Conservation (phyloP, 1,140 invertebrate genomes). For the Patella vulgata region DNA sequence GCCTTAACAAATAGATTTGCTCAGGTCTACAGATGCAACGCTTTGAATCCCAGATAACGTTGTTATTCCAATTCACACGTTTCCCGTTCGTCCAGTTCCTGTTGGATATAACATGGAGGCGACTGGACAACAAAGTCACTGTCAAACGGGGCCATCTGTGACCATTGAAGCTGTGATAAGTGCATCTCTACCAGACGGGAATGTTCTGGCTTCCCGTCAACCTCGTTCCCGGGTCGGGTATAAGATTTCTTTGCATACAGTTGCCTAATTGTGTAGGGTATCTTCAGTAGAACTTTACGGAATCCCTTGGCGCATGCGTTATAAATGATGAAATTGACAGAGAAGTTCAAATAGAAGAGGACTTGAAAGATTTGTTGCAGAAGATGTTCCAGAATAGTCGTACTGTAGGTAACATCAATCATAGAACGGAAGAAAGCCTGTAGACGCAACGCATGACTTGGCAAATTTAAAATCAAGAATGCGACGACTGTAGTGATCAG, state of each 20-base stretch:
- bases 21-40: no score
- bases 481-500: constrained; percentile 82
- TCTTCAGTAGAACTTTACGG: constrained; percentile 28
- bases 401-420: constrained; percentile 29
- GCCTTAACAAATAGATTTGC: no score
- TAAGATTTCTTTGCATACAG: not conserved
- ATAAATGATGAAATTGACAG: constrained; percentile 87
- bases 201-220: constrained; percentile 22
- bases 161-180: constrained; percentile 41
- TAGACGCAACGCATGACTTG: constrained; percentile 68
- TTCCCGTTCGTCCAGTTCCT: no score
- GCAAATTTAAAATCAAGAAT: constrained; percentile 82
- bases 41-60: no score
- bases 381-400: constrained; percentile 49
- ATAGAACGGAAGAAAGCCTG: constrained; percentile 52
- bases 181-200: constrained; percentile 49
- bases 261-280: not conserved
- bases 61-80: no score
- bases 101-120: constrained; percentile 38
- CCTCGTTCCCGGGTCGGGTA: not conserved
- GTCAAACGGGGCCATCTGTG: constrained; percentile 40
- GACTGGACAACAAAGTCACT: constrained; percentile 39
- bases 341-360: constrained; percentile 86
- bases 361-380: constrained; percentile 72
- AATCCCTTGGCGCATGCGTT: constrained; percentile 67